phyloP scores from a whole-genome alignment of 1,140 invertebrate genomes.

The Brachionus angularis region DNA sequence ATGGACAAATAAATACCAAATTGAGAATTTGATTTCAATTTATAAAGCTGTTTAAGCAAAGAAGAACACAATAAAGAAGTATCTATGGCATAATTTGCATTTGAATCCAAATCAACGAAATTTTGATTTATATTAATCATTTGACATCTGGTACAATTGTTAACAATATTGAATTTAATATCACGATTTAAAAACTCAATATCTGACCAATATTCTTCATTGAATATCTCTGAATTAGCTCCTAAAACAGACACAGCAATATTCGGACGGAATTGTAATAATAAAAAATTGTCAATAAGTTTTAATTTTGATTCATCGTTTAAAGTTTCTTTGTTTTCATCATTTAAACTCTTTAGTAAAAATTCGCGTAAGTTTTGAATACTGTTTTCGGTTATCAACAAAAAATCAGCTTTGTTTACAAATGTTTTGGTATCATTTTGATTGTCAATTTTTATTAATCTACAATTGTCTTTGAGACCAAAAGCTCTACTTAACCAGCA shows the following conservation, averaged over 20 bases:
- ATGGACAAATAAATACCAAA: conserved; percentile 39
- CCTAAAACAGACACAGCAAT: neutral
- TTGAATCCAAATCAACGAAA: neutral
- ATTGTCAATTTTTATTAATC: neutral
- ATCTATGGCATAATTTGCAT: neutral
- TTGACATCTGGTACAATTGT: conserved; percentile 40
- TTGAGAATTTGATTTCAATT: conserved; percentile 35
- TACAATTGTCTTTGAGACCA: neutral
- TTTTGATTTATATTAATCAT: conserved; percentile 43
- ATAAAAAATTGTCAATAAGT: conserved; percentile 14
- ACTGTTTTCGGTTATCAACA: conserved; percentile 26
- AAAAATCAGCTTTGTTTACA: conserved; percentile 40
- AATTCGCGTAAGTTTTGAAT: neutral
- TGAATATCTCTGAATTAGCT: conserved; percentile 1
- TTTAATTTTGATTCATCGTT: neutral
- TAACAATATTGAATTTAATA: neutral
- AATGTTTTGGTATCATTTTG: neutral
- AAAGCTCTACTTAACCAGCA: conserved; percentile 22
- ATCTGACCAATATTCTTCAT: conserved; percentile 22
- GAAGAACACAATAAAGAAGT: conserved; percentile 20
- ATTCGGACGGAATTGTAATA: conserved; percentile 38
- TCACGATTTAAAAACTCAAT: conserved; percentile 17
- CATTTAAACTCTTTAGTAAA: neutral
- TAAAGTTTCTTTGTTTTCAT: neutral
- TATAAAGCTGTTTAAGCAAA: conserved; percentile 23